These are phyloP conservation scores for Samia ricini DNA, from an alignment of 1,140 invertebrate species.

Conservation along the genomic window DNA sequence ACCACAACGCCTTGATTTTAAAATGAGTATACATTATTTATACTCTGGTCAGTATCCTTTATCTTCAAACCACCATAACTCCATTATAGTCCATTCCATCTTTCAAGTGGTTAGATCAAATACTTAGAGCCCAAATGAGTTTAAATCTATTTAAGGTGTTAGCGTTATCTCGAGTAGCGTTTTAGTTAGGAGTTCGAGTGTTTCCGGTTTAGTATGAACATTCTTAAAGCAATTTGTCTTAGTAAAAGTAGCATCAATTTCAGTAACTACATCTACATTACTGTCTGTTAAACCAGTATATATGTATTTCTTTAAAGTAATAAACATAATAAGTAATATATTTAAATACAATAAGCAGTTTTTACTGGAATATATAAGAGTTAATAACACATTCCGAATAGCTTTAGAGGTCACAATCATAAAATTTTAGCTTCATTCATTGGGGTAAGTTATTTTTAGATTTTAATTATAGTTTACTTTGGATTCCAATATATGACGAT, in stretches of 20 bases:
- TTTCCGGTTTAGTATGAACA: conserved; percentile 34
- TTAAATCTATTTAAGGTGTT: conserved; percentile 67
- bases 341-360: too few relatives aligned
- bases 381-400: too few relatives aligned
- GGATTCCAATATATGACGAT: too few relatives aligned
- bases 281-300: too few relatives aligned
- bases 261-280: too few relatives aligned
- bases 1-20: not conserved
- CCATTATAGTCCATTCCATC: not conserved
- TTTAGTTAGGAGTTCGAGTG: conserved; percentile 37
- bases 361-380: too few relatives aligned
- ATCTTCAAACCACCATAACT: conserved; percentile 2
- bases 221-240: not conserved
- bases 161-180: conserved; percentile 56
- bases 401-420: too few relatives aligned
- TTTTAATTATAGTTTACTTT: too few relatives aligned
- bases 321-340: too few relatives aligned
- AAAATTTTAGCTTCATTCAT: too few relatives aligned
- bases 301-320: too few relatives aligned
- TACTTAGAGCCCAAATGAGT: conserved; percentile 34
- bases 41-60: not conserved
- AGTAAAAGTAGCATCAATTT: not conserved
- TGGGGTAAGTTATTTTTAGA: too few relatives aligned
- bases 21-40: not conserved
- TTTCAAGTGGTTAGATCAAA: conserved; percentile 60